Evolutionary conservation across 2,888 invertebrate genomes (phyloP), one percentile per base, ranked within the genome.

Genomic region (Mythimna pallens): DNA sequence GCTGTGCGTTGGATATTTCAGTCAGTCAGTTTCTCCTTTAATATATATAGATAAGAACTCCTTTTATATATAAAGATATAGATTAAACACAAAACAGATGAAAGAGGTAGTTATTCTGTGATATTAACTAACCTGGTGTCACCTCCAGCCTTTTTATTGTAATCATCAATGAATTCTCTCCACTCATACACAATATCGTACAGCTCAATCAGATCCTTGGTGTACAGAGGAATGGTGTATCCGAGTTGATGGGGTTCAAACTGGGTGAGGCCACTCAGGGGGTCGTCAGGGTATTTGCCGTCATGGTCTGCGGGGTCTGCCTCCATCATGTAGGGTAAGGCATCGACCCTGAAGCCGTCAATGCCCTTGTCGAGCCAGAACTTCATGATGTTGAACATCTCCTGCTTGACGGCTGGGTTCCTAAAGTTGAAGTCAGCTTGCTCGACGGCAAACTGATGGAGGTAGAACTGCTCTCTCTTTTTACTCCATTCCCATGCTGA

Each of bases 321-420:
- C 86, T 97, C 97, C 1, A 96, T 95, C 22, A 97, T 88, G 85
- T 97, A 97, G 0, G 97, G 97, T 1, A 97, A 94, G 0, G 97
- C 97, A 85, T 97, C 97, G 0, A 98, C 93, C 65, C 98, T 97
- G 90, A 98, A 98, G 0, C 98, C 98, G 83, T 98, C 98, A 0
- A 97, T 97, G 0, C 98, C 98, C 73, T 97, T 97, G 52, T 97
- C 96, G 43, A 98, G 90, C 98, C 98, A 98, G 90, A 97, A 98
- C 76, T 92, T 91, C 85, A 98, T 91, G 20, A 97, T 97, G 7
- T 97, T 96, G 90, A 96, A 88, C 93, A 97, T 95, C 86, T 97
- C 97, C 2, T 95, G 89, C 25, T 94, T 91, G 0, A 97, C 97
- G 0, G 88, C 90, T 0, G 96, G 96, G 89, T 97, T 97, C n/a